A percentile compares a stretch with the other conserved stretches of the same genome.
These are phyloP conservation scores for Leptinotarsa haldemani DNA, from an alignment of 2,888 invertebrate genomes.

Conservation along the genomic window DNA sequence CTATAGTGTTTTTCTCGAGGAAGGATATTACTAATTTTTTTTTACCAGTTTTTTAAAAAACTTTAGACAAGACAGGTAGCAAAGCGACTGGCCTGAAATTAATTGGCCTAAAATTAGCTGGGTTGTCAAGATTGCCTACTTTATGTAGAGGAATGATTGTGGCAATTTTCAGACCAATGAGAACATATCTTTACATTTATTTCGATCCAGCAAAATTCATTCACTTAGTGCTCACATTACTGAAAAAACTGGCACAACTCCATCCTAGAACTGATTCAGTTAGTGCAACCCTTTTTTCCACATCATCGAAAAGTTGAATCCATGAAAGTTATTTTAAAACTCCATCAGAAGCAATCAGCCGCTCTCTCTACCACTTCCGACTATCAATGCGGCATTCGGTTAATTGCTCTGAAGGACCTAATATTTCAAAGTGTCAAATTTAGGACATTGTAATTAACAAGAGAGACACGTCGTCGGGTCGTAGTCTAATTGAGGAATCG, in stretches of 20 bases:
- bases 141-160: too few relatives aligned
- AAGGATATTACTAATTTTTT: too few relatives aligned
- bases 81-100: too few relatives aligned
- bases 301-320: not conserved
- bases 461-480: constrained; percentile 50
- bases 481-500: constrained; percentile 22
- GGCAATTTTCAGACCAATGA: too few relatives aligned
- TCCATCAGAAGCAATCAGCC: constrained; percentile 48
- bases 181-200: not conserved
- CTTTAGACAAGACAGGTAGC: too few relatives aligned
- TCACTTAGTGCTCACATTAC: not conserved
- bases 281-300: not conserved
- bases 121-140: too few relatives aligned
- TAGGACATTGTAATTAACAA: constrained; percentile 57
- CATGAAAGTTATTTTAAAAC: constrained; percentile 31
- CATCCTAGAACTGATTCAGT: not conserved
- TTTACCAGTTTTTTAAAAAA: too few relatives aligned
- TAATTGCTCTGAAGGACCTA: constrained; percentile 61
- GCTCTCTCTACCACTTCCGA: constrained; percentile 50
- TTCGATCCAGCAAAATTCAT: not conserved
- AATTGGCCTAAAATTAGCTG: too few relatives aligned
- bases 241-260: not conserved
- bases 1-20: too few relatives aligned
- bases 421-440: constrained; percentile 62
- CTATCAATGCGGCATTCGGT: constrained; percentile 59